phyloP scores from a whole-genome alignment of 2,888 invertebrate species.

The Eubasilissa splendida region DNA sequence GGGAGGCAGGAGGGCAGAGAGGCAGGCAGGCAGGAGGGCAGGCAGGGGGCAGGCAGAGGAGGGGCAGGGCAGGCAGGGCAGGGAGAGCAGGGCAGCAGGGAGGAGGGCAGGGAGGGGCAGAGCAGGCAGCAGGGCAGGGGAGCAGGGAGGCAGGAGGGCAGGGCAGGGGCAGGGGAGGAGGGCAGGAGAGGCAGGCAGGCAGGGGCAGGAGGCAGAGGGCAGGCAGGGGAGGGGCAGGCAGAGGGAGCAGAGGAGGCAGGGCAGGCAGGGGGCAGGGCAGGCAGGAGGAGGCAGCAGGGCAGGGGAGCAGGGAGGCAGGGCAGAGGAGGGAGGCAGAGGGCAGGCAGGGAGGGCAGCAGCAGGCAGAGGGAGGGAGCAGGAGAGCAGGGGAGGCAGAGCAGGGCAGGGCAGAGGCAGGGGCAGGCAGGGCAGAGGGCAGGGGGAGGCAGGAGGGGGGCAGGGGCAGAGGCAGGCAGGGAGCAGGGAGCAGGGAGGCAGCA shows the following conservation, averaged over 20 bases:
- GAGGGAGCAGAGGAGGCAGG: no score
- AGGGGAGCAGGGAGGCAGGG: no score
- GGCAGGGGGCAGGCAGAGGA: no score
- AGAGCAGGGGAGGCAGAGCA: not conserved
- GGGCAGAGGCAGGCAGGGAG: not conserved
- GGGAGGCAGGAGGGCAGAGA: no score
- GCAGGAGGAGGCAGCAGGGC: not conserved
- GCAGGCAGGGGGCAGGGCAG: not conserved
- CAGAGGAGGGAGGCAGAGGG: constrained; percentile 5
- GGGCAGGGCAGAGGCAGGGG: not conserved
- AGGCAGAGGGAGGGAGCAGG: not conserved
- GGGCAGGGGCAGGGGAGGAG: not conserved
- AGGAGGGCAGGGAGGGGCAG: not conserved
- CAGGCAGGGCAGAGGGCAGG: not conserved
- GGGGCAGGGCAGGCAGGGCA: no score
- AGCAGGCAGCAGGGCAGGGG: not conserved
- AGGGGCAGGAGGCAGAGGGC: no score
- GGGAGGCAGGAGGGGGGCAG: not conserved
- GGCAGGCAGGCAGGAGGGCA: no score
- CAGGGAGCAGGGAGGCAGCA: not conserved
- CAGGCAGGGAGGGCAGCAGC: not conserved
- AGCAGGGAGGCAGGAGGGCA: no score
- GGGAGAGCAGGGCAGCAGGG: constrained; percentile 1
- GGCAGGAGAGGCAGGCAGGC: no score
- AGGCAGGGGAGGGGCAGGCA: not conserved